Conservation (phyloP, 2,888 invertebrate species). For the Phanerotoma sp. region DNA sequence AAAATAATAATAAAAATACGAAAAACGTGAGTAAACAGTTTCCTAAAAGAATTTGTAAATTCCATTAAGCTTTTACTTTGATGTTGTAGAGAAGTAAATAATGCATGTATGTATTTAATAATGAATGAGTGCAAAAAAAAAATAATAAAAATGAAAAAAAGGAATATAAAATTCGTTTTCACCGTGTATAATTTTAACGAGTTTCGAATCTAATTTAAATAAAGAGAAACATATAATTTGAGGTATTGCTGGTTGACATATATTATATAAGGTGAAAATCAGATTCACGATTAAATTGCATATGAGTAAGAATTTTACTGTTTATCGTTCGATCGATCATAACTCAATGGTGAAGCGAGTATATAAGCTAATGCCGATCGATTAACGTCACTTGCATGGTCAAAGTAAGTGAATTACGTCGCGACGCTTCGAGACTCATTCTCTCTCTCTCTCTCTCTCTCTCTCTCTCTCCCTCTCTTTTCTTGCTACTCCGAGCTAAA, state of each 20-base stretch:
- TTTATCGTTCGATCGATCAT: slow-evolving; percentile 8
- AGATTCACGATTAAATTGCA: not conserved
- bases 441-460: too few relatives aligned
- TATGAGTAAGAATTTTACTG: not conserved
- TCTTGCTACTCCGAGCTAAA: slow-evolving; percentile 16
- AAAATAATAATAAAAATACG: too few relatives aligned
- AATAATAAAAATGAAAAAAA: too few relatives aligned
- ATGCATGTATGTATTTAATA: too few relatives aligned
- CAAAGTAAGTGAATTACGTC: slow-evolving; percentile 25
- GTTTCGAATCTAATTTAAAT: slow-evolving; percentile 1
- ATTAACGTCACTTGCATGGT: slow-evolving; percentile 23
- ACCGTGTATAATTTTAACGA: not conserved
- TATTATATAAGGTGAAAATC: not conserved
- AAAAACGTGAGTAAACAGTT: too few relatives aligned
- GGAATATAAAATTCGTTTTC: too few relatives aligned
- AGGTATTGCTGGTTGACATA: not conserved
- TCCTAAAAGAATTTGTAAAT: too few relatives aligned
- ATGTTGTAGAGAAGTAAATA: too few relatives aligned
- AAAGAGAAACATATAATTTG: not conserved
- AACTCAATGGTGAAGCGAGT: slow-evolving; percentile 9
- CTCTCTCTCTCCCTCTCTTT: too few relatives aligned
- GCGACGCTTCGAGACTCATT: slow-evolving; percentile 16
- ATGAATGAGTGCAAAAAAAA: too few relatives aligned
- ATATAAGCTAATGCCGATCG: slow-evolving; percentile 16
- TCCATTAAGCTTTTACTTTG: too few relatives aligned